Percentiles rank a stretch among this genome's conserved stretches.
These are phyloP conservation scores for Gerosis bhagava DNA, from an alignment of 2,888 invertebrate species.

Conservation along the genomic window DNA sequence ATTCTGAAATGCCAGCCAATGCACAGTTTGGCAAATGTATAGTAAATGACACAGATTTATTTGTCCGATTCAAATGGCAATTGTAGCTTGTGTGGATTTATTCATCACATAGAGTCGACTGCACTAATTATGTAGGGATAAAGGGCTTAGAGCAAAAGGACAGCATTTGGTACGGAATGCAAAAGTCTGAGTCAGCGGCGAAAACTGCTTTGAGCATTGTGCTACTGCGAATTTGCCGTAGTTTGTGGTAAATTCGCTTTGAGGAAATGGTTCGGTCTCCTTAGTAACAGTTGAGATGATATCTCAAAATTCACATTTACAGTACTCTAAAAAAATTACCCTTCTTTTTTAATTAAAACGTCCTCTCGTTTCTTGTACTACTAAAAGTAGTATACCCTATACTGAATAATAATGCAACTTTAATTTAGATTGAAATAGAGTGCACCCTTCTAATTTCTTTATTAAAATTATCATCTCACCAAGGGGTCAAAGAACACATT, in stretches of 20 bases:
- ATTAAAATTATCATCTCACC: conserved; percentile 71
- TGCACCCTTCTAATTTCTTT: conserved; percentile 67
- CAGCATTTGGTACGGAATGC: conserved; percentile 50
- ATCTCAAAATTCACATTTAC: too few relatives aligned
- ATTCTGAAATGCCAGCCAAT: conserved; percentile 37
- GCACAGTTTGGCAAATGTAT: conserved; percentile 58
- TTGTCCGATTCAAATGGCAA: conserved; percentile 71
- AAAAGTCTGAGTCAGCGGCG: conserved; percentile 25
- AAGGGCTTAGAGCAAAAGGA: conserved; percentile 54
- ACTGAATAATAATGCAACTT: conserved; percentile 66
- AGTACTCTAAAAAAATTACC: conserved; percentile 6
- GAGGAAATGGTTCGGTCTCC: conserved; percentile 5
- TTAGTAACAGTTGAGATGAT: background rate
- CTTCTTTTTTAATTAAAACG: conserved; percentile 37
- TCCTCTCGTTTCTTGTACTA: too few relatives aligned
- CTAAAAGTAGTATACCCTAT: too few relatives aligned
- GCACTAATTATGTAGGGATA: conserved; percentile 68
- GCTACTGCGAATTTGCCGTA: conserved; percentile 3
- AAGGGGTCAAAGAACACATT: conserved; percentile 76
- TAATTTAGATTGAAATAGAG: conserved; percentile 68
- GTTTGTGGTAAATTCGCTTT: conserved; percentile 7
- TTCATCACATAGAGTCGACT: conserved; percentile 56
- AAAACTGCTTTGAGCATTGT: conserved; percentile 18
- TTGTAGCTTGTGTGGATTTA: conserved; percentile 61
- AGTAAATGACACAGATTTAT: conserved; percentile 76